Base-by-base conservation (phyloP, 1,140 invertebrate species). In the Eupeodes corollae region DNA sequence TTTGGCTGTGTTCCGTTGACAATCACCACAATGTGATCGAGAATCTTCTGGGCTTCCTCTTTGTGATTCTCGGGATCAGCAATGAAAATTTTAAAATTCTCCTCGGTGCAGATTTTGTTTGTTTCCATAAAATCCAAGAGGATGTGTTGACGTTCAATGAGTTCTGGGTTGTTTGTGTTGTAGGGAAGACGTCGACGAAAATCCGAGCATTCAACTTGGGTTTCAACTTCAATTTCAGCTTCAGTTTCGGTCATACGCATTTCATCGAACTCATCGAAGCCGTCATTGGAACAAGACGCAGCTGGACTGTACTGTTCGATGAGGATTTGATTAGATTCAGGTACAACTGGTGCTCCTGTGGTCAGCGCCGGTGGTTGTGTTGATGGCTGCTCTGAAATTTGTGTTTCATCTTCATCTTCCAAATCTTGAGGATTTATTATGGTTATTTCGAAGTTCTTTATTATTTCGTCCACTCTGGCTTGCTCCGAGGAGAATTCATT, bases 21-120 rank as follows among this genome's bases (percentile, higher is more conserved):
- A 8, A 63, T 47, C 50, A 56, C 51, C 6, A 57, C 62, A 5
- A 65, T 37, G 6, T 59, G 41, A 46, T 66, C 59, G 0, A 67
- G 51, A 48, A 67, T 67, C 12, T 44, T 39, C 12, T 51, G 54
- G 30, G 64, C 64, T 41, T 63, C 60, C 5, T 55, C 55, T 39
- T 67, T 65, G 21, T 67, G 56, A 37, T 50, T 57, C 2, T 67
- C 64, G 0, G 63, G 64, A 59, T 67, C 59, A 1, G 51, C 48
- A 19, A 67, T 67, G 18, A 67, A 67, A 14, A 67, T 63, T n/a
- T 52, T 47, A 40, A 67, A 67, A 44, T 67, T 67, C 26, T 57
- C 37, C 26, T 67, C 64, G 1, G 53, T 67, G 31, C 64, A 67
- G 12, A 67, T 67, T 39, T 57, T 53, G 39, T 66, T 62, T 40